A percentile compares a stretch with the other conserved stretches of the same genome.
Evolutionary conservation across 2,888 invertebrate species (phyloP).

Genomic region (Lasioglossum malachurum): DNA sequence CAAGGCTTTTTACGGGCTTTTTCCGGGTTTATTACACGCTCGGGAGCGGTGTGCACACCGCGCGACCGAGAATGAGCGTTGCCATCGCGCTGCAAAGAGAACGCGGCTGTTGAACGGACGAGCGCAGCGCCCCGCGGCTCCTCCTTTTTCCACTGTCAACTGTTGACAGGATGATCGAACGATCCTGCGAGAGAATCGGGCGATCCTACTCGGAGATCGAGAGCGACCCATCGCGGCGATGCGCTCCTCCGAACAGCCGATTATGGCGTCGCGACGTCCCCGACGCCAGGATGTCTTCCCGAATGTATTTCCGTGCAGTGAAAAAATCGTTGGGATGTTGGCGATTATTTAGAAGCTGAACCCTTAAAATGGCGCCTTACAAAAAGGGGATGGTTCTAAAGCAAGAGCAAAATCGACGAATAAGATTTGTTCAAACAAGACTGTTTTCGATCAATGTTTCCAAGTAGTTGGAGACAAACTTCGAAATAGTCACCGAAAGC

Average conservation of each 20-base stretch:
- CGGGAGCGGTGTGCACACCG: not conserved
- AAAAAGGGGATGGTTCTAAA: too few species aligned
- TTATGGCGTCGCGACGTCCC: conserved; percentile 58
- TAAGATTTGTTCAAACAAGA: too few species aligned
- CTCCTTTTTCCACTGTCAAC: not conserved
- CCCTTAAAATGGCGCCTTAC: too few species aligned
- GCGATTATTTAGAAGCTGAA: not conserved
- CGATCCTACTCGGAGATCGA: not conserved
- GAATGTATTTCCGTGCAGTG: conserved; percentile 5
- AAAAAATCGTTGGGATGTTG: not conserved
- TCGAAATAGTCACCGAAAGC: too few species aligned
- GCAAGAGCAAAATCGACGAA: too few species aligned
- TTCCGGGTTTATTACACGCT: not conserved
- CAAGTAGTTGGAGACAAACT: too few species aligned
- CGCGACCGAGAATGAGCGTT: conserved; percentile 43
- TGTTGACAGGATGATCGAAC: not conserved
- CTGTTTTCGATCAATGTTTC: too few species aligned
- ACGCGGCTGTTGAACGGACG: conserved; percentile 12
- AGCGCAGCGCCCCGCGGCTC: conserved; percentile 52
- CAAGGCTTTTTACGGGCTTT: conserved; percentile 19
- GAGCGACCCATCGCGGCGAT: conserved; percentile 36
- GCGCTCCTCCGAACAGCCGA: conserved; percentile 51
- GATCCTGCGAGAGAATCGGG: not conserved
- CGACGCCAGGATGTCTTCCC: conserved; percentile 58
- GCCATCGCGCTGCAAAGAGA: conserved; percentile 72